A percentile compares a stretch with the other conserved stretches of the same genome.
Evolutionary conservation across 2,113 vertebrate species (phyloP).

Genomic region (Chloroceryle aenea): DNA sequence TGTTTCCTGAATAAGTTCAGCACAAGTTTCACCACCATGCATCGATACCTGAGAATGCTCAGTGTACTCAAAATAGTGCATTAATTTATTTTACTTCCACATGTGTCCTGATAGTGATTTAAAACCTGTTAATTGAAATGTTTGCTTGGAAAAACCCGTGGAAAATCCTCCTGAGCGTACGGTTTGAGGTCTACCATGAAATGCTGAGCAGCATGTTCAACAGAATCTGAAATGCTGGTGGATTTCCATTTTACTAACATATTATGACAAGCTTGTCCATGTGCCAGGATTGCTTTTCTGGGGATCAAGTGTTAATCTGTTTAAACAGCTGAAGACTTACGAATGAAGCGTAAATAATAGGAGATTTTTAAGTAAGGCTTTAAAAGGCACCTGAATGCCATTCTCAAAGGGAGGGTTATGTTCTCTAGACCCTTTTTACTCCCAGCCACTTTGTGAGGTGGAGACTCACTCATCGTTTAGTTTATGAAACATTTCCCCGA

Average conservation of each 20-base stretch:
- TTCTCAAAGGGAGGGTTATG: neutral
- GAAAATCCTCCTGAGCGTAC: neutral
- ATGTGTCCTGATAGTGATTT: neutral
- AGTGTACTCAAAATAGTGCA: neutral
- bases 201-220: neutral
- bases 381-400: neutral
- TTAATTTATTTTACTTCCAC: neutral
- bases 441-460: neutral
- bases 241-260: neutral
- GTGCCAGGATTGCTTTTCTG: neutral
- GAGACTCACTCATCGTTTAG: accelerated
- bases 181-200: neutral
- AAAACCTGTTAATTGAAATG: neutral
- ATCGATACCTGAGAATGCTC: neutral
- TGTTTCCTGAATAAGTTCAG: neutral
- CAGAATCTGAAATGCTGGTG: neutral
- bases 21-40: neutral
- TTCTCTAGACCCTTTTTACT: neutral
- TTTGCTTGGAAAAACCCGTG: neutral
- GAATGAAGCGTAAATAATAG: neutral
- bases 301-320: slow-evolving; percentile 15
- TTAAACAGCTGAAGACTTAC: slow-evolving; percentile 24
- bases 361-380: neutral
- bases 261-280: neutral
- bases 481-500: neutral